Base-by-base conservation (phyloP, 64 coral and sea anemone genomes). In the Porites australiensis region DNA sequence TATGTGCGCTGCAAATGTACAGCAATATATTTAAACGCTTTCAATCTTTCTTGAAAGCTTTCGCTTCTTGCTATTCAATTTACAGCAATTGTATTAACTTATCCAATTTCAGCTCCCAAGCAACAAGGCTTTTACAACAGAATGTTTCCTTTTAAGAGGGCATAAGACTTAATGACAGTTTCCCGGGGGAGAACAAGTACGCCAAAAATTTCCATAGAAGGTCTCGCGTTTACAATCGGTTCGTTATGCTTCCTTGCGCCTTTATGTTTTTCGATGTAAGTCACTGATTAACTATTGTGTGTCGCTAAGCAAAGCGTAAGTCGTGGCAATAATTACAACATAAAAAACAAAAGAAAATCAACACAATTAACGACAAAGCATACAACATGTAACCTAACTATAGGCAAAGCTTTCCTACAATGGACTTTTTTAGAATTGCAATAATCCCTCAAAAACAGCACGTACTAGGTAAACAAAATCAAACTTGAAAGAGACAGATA, bases 321-420 rank as follows among this genome's bases (percentile, higher is more conserved):
- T 21, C 47, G 62, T 84, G 43, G 58, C 63, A 84, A 45, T 84
- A 84, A 84, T 84, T 84, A 84, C 81, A 84, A 84, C 81, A 84
- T 84, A 84, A 84, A 84, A 15, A 69, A 84, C 81, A 84, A 68
- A 82, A 15, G 58, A 82, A 82, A 59, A 62, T 82, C 79, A 63
- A 82, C 54, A 44, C 58, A 59, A 14, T 62, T 64, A 78, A 78
- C 13, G 5, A 78, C 50, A 78, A 78, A 78, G 75, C 75, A 20
- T 20, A 78, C 75, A 78, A 78, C 75, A 78, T 78, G 75, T 78
- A 22, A 13, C 75, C 75, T 78, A 78, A 78, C 75, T 57, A 78
- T 55, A 53, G 51, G 75, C 18, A 23, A 50, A 78, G 75, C 51
- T 78, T 78, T 54, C 51, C 27, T 4, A 78, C 75, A 78, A 78